Percentiles rank a stretch among this genome's conserved stretches.
Conservation (phyloP, 2,113 vertebrate species). For the Laticauda colubrina region DNA sequence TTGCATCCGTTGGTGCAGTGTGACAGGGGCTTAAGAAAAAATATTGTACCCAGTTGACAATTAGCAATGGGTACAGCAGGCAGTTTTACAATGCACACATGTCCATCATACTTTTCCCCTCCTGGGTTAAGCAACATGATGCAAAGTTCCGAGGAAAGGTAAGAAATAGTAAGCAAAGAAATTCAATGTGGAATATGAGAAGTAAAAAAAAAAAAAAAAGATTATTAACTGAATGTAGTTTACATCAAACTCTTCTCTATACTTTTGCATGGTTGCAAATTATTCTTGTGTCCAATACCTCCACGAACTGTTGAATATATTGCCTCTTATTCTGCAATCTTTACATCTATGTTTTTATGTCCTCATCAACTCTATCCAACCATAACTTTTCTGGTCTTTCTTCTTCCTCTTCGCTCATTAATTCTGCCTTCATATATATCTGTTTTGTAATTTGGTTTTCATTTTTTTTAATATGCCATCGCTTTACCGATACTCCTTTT, state of each 20-base stretch:
- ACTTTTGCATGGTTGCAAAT: not conserved
- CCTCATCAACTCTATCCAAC: not conserved
- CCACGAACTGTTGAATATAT: not conserved
- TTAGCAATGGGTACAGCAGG: not conserved
- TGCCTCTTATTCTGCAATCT: not conserved
- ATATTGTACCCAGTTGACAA: not conserved
- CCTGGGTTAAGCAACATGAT: not conserved
- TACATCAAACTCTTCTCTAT: not conserved
- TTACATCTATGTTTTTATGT: not conserved
- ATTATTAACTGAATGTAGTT: not conserved
- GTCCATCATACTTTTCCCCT: not conserved
- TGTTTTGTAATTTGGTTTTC: not conserved
- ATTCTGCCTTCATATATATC: not conserved
- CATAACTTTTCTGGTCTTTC: not conserved
- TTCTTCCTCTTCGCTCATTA: not conserved
- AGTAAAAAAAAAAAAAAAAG: not conserved
- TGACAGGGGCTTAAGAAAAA: too few relatives aligned
- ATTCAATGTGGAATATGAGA: not conserved
- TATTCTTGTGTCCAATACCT: not conserved
- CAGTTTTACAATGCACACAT: not conserved
- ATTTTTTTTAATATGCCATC: not conserved
- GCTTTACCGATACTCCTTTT: not conserved
- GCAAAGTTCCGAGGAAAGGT: not conserved
- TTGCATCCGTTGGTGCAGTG: too few relatives aligned
- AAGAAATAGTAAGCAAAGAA: not conserved